Evolutionary conservation across 2,797 vertebrate species (phyloP).

Genomic region (Adrianichthys oophorus): DNA sequence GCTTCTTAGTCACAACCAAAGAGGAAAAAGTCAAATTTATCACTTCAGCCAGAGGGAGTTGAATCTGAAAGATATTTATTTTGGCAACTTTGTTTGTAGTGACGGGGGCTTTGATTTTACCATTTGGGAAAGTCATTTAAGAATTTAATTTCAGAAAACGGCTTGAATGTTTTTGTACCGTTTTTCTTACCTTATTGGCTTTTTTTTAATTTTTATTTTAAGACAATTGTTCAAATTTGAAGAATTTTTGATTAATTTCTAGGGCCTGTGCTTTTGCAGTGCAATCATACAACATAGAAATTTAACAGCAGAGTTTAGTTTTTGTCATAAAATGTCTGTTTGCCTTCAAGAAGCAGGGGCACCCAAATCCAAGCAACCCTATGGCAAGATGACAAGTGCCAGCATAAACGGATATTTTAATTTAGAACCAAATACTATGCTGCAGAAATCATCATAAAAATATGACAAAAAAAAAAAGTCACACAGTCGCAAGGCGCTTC

Average conservation of each 20-base stretch:
- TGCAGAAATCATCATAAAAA: constrained; percentile 42
- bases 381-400: constrained; percentile 31
- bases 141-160: too few relatives aligned
- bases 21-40: background rate
- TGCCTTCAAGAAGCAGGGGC: constrained; percentile 9
- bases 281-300: too few relatives aligned
- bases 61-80: background rate
- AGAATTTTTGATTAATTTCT: too few relatives aligned
- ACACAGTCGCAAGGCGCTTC: background rate
- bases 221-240: too few relatives aligned
- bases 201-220: too few relatives aligned
- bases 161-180: too few relatives aligned
- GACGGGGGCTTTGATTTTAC: too few relatives aligned
- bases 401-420: constrained; percentile 46
- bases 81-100: background rate
- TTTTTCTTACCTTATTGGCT: too few relatives aligned
- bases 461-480: constrained; percentile 54
- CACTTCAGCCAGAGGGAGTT: background rate
- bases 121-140: too few relatives aligned
- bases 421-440: constrained; percentile 16
- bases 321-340: background rate
- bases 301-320: too few relatives aligned
- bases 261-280: too few relatives aligned
- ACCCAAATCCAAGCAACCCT: constrained; percentile 19
- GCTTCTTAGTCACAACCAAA: constrained; percentile 4